These are phyloP conservation scores for Diabrotica balteata DNA, from an alignment of 2,888 invertebrate genomes.

Conservation along the genomic window DNA sequence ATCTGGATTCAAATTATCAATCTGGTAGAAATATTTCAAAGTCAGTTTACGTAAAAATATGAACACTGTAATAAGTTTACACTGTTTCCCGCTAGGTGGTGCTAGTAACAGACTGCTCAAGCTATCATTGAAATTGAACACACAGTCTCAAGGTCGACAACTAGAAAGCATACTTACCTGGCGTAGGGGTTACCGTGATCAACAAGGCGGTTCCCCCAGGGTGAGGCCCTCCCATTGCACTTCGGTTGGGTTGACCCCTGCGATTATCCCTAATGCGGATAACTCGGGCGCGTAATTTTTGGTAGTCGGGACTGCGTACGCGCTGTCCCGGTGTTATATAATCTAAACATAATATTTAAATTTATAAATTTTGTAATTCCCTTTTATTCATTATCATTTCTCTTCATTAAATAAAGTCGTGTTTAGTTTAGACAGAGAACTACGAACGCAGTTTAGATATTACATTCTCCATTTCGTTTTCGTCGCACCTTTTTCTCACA, in stretches of 20 bases:
- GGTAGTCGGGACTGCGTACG: constrained; percentile 71
- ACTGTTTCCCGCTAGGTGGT: neutral
- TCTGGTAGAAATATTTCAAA: too few relatives aligned
- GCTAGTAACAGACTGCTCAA: neutral
- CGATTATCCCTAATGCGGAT: constrained; percentile 77
- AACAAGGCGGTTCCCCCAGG: constrained; percentile 73
- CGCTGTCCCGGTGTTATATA: constrained; percentile 61
- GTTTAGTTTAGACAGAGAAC: too few relatives aligned
- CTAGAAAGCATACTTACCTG: constrained; percentile 47
- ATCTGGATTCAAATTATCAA: too few relatives aligned
- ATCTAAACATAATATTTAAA: constrained; percentile 28
- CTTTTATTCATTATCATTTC: too few relatives aligned
- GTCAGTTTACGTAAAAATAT: too few relatives aligned
- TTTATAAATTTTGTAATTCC: too few relatives aligned
- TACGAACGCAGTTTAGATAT: too few relatives aligned
- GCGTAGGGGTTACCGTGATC: constrained; percentile 66
- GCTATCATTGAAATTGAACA: neutral
- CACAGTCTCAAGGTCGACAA: neutral
- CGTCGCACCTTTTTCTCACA: too few relatives aligned
- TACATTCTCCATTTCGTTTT: too few relatives aligned
- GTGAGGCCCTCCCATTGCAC: constrained; percentile 77
- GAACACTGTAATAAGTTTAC: too few relatives aligned
- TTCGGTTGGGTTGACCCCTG: constrained; percentile 75
- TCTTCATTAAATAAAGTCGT: too few relatives aligned
- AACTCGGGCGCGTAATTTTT: constrained; percentile 75